Evolutionary conservation across 2,888 invertebrate genomes (phyloP).

Genomic region (Caenorhabditis sp.): DNA sequence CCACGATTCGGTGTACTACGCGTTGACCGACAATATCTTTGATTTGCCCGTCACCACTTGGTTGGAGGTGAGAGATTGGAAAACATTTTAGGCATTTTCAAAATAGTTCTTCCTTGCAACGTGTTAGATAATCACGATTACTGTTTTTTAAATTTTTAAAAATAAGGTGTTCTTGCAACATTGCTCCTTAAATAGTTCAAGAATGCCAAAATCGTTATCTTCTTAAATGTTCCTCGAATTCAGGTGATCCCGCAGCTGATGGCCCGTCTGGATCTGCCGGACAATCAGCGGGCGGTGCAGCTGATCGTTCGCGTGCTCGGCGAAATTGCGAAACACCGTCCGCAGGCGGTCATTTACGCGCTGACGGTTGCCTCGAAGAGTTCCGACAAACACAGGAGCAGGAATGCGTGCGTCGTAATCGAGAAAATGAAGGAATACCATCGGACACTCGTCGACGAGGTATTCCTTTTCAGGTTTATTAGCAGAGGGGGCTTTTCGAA

Average conservation of each 20-base stretch:
- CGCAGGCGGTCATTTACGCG: constrained; percentile 95
- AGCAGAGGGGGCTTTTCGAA: too few species aligned
- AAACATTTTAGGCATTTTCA: too few species aligned
- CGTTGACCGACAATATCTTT: constrained; percentile 91
- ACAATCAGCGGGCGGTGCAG: constrained; percentile 87
- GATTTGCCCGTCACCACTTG: constrained; percentile 97
- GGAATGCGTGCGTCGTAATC: constrained; percentile 93
- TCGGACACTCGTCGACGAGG: constrained; percentile 92
- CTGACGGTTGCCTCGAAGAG: constrained; percentile 97
- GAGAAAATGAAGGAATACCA: constrained; percentile 96
- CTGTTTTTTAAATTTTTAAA: too few species aligned
- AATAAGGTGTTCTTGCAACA: too few species aligned
- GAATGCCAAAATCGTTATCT: too few species aligned
- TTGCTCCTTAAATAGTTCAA: too few species aligned
- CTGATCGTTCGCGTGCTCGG: constrained; percentile 86
- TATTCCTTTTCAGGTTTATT: constrained; percentile 81
- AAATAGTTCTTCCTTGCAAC: too few species aligned
- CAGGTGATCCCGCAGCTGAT: constrained; percentile 90
- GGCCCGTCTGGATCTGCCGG: constrained; percentile 94
- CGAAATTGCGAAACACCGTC: constrained; percentile 97
- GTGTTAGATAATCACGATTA: too few species aligned
- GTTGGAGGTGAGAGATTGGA: constrained; percentile 86
- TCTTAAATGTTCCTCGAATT: too few species aligned
- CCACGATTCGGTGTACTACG: constrained; percentile 92
- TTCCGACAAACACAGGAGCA: constrained; percentile 87